Percentiles rank a stretch among this genome's conserved stretches.
Evolutionary conservation across 2,113 vertebrate species (phyloP).

Genomic region (Circaetus cinerascens): DNA sequence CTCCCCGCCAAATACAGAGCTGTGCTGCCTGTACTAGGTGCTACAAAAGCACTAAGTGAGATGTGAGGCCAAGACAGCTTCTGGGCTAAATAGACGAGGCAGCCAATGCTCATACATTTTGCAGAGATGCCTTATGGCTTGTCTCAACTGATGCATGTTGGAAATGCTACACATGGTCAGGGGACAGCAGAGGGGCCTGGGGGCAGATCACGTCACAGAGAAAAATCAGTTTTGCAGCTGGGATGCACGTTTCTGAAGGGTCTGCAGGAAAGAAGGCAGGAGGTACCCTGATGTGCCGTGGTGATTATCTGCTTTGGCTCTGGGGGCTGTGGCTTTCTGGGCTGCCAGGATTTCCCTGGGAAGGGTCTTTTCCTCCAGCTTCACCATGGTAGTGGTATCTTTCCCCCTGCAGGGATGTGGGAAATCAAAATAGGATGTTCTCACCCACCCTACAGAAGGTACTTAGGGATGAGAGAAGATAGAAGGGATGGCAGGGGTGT

Average conservation of each 20-base stretch:
- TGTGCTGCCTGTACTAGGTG: neutral
- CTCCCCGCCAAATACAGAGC: neutral
- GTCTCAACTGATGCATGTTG: neutral
- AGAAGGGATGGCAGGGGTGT: neutral
- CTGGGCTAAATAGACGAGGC: neutral
- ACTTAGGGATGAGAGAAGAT: neutral
- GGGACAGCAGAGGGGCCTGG: neutral
- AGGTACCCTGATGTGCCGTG: neutral
- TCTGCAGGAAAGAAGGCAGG: neutral
- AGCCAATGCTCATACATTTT: neutral
- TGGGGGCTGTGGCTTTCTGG: neutral
- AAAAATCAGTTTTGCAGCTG: neutral
- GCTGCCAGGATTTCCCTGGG: neutral
- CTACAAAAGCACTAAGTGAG: neutral
- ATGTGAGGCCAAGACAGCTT: neutral
- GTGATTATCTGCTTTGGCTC: neutral
- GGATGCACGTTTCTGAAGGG: neutral
- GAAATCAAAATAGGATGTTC: neutral
- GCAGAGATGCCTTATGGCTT: neutral
- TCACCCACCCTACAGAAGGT: neutral
- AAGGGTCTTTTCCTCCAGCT: neutral
- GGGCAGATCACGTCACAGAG: fast-evolving
- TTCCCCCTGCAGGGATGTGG: neutral
- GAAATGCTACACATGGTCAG: fast-evolving
- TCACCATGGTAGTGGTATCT: fast-evolving